Conservation (phyloP, 2,888 invertebrate species). For the Drosophila neutralis region DNA sequence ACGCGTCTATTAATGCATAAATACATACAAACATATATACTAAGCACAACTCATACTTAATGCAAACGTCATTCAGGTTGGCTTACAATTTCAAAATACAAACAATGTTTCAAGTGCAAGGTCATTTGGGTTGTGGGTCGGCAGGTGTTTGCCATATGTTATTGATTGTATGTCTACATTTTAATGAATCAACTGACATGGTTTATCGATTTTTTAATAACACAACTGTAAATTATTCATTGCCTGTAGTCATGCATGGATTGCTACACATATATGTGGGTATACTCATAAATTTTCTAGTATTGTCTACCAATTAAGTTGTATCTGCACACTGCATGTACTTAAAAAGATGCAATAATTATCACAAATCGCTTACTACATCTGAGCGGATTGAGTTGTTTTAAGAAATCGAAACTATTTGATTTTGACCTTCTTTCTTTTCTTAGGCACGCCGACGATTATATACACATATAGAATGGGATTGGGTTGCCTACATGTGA, state of each 20-base stretch:
- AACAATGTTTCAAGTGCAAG: constrained; percentile 51
- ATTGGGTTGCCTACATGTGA: background rate
- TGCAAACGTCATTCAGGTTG: background rate
- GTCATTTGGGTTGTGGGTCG: constrained; percentile 24
- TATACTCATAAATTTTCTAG: background rate
- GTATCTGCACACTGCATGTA: constrained; percentile 8
- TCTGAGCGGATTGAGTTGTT: background rate
- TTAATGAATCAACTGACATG: constrained; percentile 52
- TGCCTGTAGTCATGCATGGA: constrained; percentile 21
- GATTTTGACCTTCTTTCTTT: background rate
- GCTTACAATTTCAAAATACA: background rate
- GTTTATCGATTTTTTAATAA: constrained; percentile 65
- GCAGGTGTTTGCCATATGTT: constrained; percentile 9
- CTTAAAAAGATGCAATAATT: constrained; percentile 4
- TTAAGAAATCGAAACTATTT: background rate
- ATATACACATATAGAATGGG: background rate
- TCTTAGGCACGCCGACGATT: background rate
- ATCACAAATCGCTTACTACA: background rate
- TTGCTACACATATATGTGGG: background rate
- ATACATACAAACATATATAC: background rate
- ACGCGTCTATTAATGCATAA: background rate
- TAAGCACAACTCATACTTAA: constrained; percentile 12
- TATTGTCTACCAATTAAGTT: background rate
- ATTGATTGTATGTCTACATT: constrained; percentile 51
- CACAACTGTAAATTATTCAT: constrained; percentile 60